Evolutionary conservation across 2,113 vertebrate species (phyloP), one percentile per base, ranked within the genome.

Genomic region (Lagenorhynchus albirostris): DNA sequence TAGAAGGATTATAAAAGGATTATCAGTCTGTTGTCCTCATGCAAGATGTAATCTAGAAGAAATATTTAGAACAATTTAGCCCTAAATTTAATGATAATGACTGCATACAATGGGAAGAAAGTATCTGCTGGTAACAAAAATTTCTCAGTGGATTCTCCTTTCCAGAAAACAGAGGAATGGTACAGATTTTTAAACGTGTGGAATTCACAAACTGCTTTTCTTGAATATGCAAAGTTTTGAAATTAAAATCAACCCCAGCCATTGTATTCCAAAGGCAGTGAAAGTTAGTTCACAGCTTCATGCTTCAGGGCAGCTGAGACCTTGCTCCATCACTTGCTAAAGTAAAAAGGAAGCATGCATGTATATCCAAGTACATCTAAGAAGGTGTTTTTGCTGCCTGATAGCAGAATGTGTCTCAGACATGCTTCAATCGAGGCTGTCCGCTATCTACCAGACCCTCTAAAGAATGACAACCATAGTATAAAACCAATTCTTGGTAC

Each of bases 231-330:
- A 53, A 91, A 63, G 20, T 67, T 92, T 87, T 81, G 63, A 95
- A 96, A 96, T 44, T 67, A 93, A 94, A 67, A 94, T 25, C 76
- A 58, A 95, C 7, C 17, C 31, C 8, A 94, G 38, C 50, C n/a
- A 65, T 25, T 74, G 9, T 36, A 80, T 85, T 81, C 6, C n/a
- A 89, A 89, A 77, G 31, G 55, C 14, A 84, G 26, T n/a, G 5
- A 18, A 81, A 41, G 20, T 79, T 36, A 33, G 9, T 44, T 81
- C 29, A 50, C 2, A 68, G 79, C 13, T 83, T 91, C 55, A 15
- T 33, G 20, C 18, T 58, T 47, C 33, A 21, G 11, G 13, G 41
- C 8, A 89, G 10, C 29, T 29, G 50, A 62, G 33, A n/a, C 17
- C 15, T 11, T 73, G 65, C 10, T 44, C 44, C 41, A 12, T 36